A percentile compares a stretch with the other conserved stretches of the same genome.
phyloP scores from a whole-genome alignment of 1,140 invertebrate species.

The Zaprionus tsacasi region DNA sequence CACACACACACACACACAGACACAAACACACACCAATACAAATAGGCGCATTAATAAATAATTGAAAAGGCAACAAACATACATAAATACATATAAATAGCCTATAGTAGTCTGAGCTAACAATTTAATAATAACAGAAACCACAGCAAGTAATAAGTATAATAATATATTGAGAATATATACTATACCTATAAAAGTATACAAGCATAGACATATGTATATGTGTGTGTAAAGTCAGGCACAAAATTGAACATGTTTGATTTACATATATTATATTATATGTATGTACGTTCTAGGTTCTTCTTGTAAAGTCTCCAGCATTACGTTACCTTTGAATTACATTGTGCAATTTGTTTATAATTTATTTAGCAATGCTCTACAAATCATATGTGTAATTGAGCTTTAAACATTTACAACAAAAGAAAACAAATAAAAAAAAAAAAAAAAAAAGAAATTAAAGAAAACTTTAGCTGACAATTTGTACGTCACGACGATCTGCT shows the following conservation, averaged over 20 bases:
- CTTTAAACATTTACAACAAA: constrained; percentile 21
- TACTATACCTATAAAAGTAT: constrained; percentile 8
- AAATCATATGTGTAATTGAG: constrained; percentile 41
- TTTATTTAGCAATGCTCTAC: constrained; percentile 37
- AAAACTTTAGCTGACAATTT: constrained; percentile 16
- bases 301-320: constrained; percentile 25
- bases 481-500: constrained; percentile 14
- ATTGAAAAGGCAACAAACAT: constrained; percentile 44
- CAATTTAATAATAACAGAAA: constrained; percentile 61
- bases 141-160: constrained; percentile 37
- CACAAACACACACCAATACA: constrained; percentile 20
- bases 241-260: background rate
- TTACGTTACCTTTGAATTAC: constrained; percentile 13
- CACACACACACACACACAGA: constrained; percentile 31
- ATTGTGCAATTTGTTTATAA: constrained; percentile 32
- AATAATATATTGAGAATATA: constrained; percentile 33
- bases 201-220: constrained; percentile 26
- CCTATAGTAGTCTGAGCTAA: constrained; percentile 75
- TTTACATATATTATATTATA: background rate
- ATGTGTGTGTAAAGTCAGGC: constrained; percentile 34
- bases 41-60: constrained; percentile 54
- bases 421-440: background rate
- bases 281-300: constrained; percentile 4
- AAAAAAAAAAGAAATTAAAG: background rate
- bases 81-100: constrained; percentile 69